Conservation (phyloP, 2,113 vertebrate genomes). For the Oncorhynchus kisutch region DNA sequence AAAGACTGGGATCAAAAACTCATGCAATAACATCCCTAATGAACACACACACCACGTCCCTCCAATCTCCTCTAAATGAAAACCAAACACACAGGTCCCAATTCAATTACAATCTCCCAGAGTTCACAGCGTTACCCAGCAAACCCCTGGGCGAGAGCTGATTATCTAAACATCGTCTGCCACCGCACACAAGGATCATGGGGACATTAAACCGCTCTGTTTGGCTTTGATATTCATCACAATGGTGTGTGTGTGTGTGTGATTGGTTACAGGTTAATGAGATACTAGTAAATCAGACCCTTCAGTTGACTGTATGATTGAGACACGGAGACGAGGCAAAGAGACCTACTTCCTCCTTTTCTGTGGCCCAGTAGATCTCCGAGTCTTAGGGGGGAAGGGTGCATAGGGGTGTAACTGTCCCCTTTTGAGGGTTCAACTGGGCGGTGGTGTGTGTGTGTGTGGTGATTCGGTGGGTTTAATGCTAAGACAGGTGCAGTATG, state of each 20-base stretch:
- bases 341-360: background rate
- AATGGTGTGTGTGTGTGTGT: background rate
- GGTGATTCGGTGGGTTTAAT: conserved; percentile 6
- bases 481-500: conserved; percentile 27
- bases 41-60: conserved; percentile 38
- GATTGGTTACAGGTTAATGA: conserved; percentile 1
- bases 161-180: conserved; percentile 51
- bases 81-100: conserved; percentile 49
- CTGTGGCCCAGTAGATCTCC: too few relatives aligned
- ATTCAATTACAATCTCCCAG: conserved; percentile 66
- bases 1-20: conserved; percentile 68
- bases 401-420: too few relatives aligned
- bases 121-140: conserved; percentile 60
- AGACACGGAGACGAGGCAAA: background rate
- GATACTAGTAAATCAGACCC: conserved; percentile 75
- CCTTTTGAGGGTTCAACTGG: too few relatives aligned
- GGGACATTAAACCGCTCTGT: conserved; percentile 46
- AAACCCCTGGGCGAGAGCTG: conserved; percentile 41
- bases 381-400: too few relatives aligned
- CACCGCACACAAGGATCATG: conserved; percentile 46
- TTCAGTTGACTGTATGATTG: conserved; percentile 68
- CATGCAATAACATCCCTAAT: conserved; percentile 56
- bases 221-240: background rate
- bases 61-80: conserved; percentile 51
- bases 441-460: background rate